These are phyloP conservation scores for Lissonota sp. DNA, from an alignment of 2,888 invertebrate genomes.

Conservation along the genomic window DNA sequence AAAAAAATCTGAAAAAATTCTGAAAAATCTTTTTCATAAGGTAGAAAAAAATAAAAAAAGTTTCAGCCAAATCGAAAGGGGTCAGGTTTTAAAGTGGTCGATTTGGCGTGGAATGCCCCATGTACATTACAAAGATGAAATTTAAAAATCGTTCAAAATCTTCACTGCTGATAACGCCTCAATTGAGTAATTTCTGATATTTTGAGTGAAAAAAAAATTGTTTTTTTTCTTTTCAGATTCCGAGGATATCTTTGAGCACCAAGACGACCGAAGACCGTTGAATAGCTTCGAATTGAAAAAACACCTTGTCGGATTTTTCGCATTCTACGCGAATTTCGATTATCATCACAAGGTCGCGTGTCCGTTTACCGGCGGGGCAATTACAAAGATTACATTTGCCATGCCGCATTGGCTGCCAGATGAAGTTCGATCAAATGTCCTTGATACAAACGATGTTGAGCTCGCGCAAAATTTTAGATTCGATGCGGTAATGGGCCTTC, in stretches of 20 bases:
- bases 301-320: constrained; percentile 82
- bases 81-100: too few species aligned
- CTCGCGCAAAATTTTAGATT: constrained; percentile 80
- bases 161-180: too few species aligned
- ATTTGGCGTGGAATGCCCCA: too few species aligned
- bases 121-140: too few species aligned
- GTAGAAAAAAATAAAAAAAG: too few species aligned
- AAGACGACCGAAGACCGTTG: not conserved
- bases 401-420: constrained; percentile 75
- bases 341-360: constrained; percentile 82
- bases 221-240: constrained; percentile 65
- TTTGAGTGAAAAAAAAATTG: too few species aligned
- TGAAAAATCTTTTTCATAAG: too few species aligned
- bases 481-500: constrained; percentile 85
- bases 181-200: too few species aligned
- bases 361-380: constrained; percentile 83
- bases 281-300: constrained; percentile 67
- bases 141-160: too few species aligned
- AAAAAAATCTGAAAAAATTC: too few species aligned
- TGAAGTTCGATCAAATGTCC: constrained; percentile 82
- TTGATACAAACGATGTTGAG: constrained; percentile 70
- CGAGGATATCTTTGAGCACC: constrained; percentile 66
- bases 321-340: constrained; percentile 83
- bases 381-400: constrained; percentile 82
- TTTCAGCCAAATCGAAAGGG: too few species aligned